A percentile compares a stretch with the other conserved stretches of the same genome.
These are phyloP conservation scores for Rhabdomys pumilio DNA, from an alignment of 2,797 vertebrate species.

Conservation along the genomic window DNA sequence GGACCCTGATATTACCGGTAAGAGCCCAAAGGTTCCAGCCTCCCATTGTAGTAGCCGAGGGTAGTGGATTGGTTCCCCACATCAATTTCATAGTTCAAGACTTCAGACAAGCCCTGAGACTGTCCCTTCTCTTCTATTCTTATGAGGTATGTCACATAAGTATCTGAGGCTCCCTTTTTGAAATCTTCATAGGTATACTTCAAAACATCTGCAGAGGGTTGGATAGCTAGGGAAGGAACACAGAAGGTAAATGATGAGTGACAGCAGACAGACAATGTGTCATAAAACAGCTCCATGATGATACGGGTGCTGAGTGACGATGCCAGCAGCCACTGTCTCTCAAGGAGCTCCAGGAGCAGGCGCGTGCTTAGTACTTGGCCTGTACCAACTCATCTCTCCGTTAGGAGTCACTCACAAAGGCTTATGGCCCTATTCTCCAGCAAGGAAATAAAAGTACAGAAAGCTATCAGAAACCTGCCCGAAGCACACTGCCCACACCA, in stretches of 20 bases:
- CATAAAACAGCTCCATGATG: fast-evolving
- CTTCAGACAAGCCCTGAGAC: constrained; percentile 56
- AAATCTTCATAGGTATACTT: constrained; percentile 88
- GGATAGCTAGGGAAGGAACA: constrained; percentile 46
- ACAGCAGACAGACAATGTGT: neutral
- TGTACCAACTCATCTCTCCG: neutral
- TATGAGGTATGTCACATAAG: constrained; percentile 88
- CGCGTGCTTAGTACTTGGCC: neutral
- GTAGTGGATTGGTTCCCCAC: constrained; percentile 85
- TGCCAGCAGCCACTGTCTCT: neutral
- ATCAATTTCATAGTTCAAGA: constrained; percentile 71
- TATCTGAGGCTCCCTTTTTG: constrained; percentile 75
- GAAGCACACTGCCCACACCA: fast-evolving
- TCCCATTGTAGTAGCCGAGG: constrained; percentile 87
- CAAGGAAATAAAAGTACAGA: neutral
- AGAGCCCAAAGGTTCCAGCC: constrained; percentile 86
- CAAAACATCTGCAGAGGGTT: constrained; percentile 79
- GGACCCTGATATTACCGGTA: constrained; percentile 87
- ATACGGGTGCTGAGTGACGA: fast-evolving
- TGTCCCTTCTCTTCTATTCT: constrained; percentile 44
- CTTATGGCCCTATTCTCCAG: neutral
- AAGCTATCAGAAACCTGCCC: neutral
- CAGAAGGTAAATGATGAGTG: neutral
- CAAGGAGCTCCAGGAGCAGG: neutral
- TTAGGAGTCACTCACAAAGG: neutral